Evolutionary conservation across 2,113 vertebrate species (phyloP), one percentile per base, ranked within the genome.

Genomic region (Austrofundulus limnaeus): DNA sequence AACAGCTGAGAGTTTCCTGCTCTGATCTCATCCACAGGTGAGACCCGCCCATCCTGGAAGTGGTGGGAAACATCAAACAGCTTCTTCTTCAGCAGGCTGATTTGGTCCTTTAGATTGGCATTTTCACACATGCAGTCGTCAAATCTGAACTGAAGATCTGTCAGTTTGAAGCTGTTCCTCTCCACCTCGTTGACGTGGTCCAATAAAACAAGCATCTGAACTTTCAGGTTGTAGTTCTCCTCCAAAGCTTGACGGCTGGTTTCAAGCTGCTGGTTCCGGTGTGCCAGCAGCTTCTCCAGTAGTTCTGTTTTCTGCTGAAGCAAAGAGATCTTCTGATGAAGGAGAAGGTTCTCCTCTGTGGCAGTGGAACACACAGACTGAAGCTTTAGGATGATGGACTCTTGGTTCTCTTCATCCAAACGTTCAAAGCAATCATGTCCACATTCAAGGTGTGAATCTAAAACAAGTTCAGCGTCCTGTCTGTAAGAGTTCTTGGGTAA

Each of bases 271-370:
- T 89, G 66, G 11, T 41, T 48, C 19, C 77, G 91, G 1, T 66
- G 70, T 15, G 24, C 47, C 4, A 87, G 65, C 41, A 85, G 77
- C 19, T 67, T 87, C 46, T 92, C 87, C 0, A 94, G 53, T n/a
- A 92, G 83, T 19, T 83, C 61, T 0, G 85, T 72, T 59, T 82
- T 91, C 54, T 90, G 81, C 70, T 92, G 89, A 20, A 94, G 92
- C 31, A 89, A 82, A 12, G 76, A 48, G 24, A 94, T 81, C 6
- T 92, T 65, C 0, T 87, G 75, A 1, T 78, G 85, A 6, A 95
- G 84, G 46, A 93, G 85, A 21, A 86, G 6, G 0, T 89, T 90
- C 66, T 93, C 90, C 13, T 93, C 92, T 13, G 86, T 80, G 13
- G 71, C 61, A 0, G 77, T 75, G 60, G 78, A 80, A 11, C 90